Evolutionary conservation across 2,888 invertebrate species (phyloP).

Genomic region (Lasius platythorax): DNA sequence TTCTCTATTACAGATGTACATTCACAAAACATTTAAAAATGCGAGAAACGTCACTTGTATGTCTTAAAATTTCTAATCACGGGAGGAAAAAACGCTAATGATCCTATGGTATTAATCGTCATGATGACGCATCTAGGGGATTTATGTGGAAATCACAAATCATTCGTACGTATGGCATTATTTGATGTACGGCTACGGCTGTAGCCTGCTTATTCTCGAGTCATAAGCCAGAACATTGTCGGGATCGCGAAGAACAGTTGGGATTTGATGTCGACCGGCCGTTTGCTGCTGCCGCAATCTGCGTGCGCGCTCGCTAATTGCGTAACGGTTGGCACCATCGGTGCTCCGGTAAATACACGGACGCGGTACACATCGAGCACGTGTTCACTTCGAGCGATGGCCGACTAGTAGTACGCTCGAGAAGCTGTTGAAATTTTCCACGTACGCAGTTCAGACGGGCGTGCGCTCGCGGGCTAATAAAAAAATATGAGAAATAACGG

Average conservation of each 20-base stretch:
- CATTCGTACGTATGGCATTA: constrained; percentile 35
- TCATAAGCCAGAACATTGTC: constrained; percentile 45
- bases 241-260: constrained; percentile 41
- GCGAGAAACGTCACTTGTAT: background rate
- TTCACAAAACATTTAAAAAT: background rate
- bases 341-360: constrained; percentile 39
- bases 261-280: constrained; percentile 56
- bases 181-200: constrained; percentile 28
- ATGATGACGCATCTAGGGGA: background rate
- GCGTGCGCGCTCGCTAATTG: constrained; percentile 65
- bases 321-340: constrained; percentile 68
- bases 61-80: background rate
- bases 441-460: background rate
- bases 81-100: background rate
- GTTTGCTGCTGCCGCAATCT: constrained; percentile 58
- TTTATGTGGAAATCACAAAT: constrained; percentile 19
- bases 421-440: constrained; percentile 50
- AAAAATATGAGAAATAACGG: background rate
- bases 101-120: background rate
- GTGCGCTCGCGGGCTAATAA: background rate
- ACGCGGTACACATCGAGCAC: constrained; percentile 50
- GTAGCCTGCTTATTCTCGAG: constrained; percentile 17
- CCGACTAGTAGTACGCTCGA: constrained; percentile 3
- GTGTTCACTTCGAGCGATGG: constrained; percentile 44
- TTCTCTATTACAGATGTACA: background rate